Conservation (phyloP, 1,140 invertebrate genomes). For the Nasonia longicornis region DNA sequence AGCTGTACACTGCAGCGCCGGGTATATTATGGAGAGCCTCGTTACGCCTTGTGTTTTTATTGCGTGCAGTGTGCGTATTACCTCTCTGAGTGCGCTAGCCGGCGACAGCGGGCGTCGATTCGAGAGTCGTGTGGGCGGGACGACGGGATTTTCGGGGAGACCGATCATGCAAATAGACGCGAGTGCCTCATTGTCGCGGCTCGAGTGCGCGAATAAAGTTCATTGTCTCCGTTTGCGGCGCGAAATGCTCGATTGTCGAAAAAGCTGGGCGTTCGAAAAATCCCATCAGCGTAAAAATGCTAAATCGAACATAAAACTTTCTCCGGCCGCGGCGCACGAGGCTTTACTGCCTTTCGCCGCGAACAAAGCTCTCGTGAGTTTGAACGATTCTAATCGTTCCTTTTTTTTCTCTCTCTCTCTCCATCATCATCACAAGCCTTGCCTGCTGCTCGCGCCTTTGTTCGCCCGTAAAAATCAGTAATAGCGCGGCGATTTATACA, state of each 20-base stretch:
- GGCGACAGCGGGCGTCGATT: not conserved
- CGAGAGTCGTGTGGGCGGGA: not conserved
- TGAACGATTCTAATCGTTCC: slow-evolving; percentile 20
- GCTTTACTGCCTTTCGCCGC: not conserved
- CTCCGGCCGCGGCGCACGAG: not conserved
- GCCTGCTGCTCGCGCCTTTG: not conserved
- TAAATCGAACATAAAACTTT: slow-evolving; percentile 4
- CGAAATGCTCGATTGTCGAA: not conserved
- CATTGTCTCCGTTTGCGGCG: not conserved
- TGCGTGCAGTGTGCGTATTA: not conserved
- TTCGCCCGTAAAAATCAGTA: slow-evolving; percentile 27
- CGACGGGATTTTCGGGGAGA: not conserved
- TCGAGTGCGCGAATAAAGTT: not conserved
- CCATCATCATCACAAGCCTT: not conserved
- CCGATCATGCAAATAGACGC: slow-evolving; percentile 2
- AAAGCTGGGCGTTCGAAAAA: not conserved
- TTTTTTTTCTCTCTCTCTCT: not conserved
- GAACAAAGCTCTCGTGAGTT: not conserved
- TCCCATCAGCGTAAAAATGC: not conserved
- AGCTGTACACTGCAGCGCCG: slow-evolving; percentile 37
- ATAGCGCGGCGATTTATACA: slow-evolving; percentile 18
- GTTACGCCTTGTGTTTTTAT: slow-evolving; percentile 39
- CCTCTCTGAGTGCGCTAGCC: not conserved
- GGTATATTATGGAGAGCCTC: slow-evolving; percentile 5
- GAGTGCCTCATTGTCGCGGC: no score